These are phyloP conservation scores for Pteruthius melanotis DNA, from an alignment of 2,113 vertebrate genomes.

Conservation along the genomic window DNA sequence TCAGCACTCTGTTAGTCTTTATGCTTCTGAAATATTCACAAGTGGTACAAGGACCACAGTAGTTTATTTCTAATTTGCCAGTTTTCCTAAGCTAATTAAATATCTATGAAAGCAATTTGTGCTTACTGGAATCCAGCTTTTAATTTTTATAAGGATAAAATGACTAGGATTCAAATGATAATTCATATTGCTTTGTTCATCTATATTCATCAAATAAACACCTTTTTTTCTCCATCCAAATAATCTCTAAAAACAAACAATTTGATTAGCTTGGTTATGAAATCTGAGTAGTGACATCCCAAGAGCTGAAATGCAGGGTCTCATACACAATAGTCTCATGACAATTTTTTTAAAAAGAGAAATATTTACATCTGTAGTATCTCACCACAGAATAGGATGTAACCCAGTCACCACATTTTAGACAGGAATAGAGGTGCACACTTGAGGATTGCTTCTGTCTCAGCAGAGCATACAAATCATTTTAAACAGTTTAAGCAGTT, in stretches of 20 bases:
- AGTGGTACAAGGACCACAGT: not conserved
- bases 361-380: not conserved
- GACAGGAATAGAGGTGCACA: not conserved
- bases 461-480: not conserved
- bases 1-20: not conserved
- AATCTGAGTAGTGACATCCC: not conserved
- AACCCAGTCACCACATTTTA: not conserved
- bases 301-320: not conserved
- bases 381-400: not conserved
- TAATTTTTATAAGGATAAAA: not conserved
- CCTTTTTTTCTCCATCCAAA: not conserved
- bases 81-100: conserved; percentile 26
- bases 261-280: not conserved
- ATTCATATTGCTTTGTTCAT: not conserved
- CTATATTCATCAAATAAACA: not conserved
- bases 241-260: not conserved
- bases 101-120: not conserved
- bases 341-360: not conserved
- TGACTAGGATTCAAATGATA: not conserved
- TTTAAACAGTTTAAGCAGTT: not conserved
- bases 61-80: conserved; percentile 22
- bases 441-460: not conserved
- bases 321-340: not conserved
- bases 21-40: not conserved
- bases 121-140: not conserved